Evolutionary conservation across 2,797 vertebrate species (phyloP), one percentile per base, ranked within the genome.

Genomic region (Oophaga sylvatica): DNA sequence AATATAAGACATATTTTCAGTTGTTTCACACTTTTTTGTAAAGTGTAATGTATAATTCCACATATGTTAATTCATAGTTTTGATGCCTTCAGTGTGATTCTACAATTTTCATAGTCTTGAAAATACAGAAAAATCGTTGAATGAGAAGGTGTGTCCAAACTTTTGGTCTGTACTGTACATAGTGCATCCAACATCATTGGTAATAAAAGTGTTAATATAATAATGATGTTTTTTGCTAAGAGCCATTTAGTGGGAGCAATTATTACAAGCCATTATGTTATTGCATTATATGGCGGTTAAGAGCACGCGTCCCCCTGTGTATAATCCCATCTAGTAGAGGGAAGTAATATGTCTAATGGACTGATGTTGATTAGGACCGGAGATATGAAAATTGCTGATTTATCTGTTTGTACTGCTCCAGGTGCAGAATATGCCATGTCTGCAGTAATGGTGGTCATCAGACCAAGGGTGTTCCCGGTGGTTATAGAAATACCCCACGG

Each of bases 331-430:
- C 41, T 5, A n/a, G 9, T 73, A 41, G 17, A 73, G 19, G 70
- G 35, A 41, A 45, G 70, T 35, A 26, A 31, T 60, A 79, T 19
- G 53, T 59, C 35, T 79, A 79, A 79, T 79, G 77, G 77, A 79
- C 11, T 78, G 26, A 78, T 78, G 53, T 10, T 79, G 26, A 79
- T 59, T 13, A 60, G 56, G 11, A 77, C 48, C 45, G 11, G 73
- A 56, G 45, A 56, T 77, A 26, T 56, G 45, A 56, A 17, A 59
- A 29, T 79, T 20, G 53, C 77, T 60, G 77, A 59, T 59, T 59
- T 31, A 79, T 77, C 15, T 59, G 26, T 79, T 26, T 79, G 56
- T 59, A n/a, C 48, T 9, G 41, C 15, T 1, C 29, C 70, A 9
- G 9, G 20, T 11, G 71, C 20, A 48, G 45, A n/a, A 5, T 20